These are phyloP conservation scores for Popillia japonica DNA, from an alignment of 1,140 invertebrate genomes.

Conservation along the genomic window DNA sequence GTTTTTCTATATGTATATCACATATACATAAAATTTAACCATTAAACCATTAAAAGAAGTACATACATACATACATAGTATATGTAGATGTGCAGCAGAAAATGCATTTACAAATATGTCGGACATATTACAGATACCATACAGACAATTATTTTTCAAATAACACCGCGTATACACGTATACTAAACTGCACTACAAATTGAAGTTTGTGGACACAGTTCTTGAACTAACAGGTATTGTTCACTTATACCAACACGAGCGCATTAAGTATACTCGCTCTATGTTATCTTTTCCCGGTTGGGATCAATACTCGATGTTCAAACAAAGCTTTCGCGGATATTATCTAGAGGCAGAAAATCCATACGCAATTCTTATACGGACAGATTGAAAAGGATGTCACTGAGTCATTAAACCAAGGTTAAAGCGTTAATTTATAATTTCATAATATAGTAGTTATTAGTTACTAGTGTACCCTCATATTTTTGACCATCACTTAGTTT, in stretches of 20 bases:
- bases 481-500: not conserved
- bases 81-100: no score
- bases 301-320: constrained; percentile 21
- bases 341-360: not conserved
- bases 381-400: not conserved
- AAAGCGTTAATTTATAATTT: not conserved
- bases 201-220: constrained; percentile 22
- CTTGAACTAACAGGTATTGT: constrained; percentile 28
- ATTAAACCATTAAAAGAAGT: no score
- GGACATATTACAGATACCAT: no score
- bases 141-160: no score
- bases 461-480: not conserved
- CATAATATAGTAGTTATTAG: no score
- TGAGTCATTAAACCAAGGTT: not conserved
- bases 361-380: not conserved
- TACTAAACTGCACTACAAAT: constrained; percentile 26
- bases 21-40: no score
- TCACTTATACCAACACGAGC: constrained; percentile 20
- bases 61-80: no score
- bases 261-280: constrained; percentile 8
- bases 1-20: no score
- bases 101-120: no score
- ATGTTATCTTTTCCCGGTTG: constrained; percentile 14
- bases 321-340: not conserved
- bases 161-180: not conserved